A percentile compares a stretch with the other conserved stretches of the same genome.
phyloP scores from a whole-genome alignment of 2,797 vertebrate genomes.

The Neomorphus geoffroyi region DNA sequence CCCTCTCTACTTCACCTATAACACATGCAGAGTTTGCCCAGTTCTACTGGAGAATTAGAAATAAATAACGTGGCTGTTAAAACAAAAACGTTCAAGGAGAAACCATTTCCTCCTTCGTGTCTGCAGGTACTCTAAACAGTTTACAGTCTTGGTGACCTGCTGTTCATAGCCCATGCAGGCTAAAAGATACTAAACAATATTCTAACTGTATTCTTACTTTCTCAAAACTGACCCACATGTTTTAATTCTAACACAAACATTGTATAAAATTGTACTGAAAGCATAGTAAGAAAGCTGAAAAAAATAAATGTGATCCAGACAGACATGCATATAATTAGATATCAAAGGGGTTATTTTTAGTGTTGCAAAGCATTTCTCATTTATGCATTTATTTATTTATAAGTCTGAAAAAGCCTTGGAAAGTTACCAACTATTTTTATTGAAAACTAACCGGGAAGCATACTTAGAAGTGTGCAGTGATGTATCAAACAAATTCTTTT shows the following conservation, averaged over 20 bases:
- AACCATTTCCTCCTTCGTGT: neutral
- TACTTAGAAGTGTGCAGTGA: neutral
- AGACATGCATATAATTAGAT: neutral
- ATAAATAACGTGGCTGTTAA: neutral
- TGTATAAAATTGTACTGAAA: neutral
- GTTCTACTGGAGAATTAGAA: neutral
- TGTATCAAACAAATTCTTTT: neutral
- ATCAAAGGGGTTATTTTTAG: slow-evolving; percentile 40
- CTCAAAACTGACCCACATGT: neutral
- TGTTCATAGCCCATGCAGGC: neutral
- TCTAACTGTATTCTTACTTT: neutral
- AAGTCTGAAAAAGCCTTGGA: neutral
- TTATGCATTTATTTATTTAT: slow-evolving; percentile 18
- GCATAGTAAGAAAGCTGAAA: neutral
- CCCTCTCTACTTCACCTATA: neutral
- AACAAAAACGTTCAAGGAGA: neutral
- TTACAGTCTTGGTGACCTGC: neutral
- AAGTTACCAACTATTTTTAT: neutral
- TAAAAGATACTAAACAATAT: neutral
- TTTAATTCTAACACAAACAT: neutral
- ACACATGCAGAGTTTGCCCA: neutral
- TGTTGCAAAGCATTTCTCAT: neutral
- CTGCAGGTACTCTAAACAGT: neutral
- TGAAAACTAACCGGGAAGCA: neutral
- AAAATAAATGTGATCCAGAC: neutral